Evolutionary conservation across 2,888 invertebrate species (phyloP).

Genomic region (Salpingus planirostris): DNA sequence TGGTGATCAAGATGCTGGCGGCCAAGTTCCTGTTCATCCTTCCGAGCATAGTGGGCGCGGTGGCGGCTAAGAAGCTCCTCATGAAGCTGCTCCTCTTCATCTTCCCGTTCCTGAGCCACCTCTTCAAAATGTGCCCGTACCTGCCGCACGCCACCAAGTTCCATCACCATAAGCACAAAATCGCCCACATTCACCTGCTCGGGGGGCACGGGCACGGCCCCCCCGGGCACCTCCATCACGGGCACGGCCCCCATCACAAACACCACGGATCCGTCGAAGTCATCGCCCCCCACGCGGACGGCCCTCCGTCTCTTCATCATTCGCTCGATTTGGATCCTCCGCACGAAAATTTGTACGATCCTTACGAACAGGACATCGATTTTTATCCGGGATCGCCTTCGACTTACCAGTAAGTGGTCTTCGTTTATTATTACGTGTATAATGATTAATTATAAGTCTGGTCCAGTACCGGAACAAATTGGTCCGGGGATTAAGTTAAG

Average conservation of each 20-base stretch:
- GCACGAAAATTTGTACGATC: slow-evolving; percentile 14
- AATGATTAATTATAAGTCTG: no score
- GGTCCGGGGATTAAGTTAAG: no score
- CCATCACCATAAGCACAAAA: slow-evolving; percentile 75
- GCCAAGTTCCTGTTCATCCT: slow-evolving; percentile 71
- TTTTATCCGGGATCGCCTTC: slow-evolving; percentile 15
- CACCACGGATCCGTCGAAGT: slow-evolving; percentile 21
- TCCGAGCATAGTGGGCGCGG: slow-evolving; percentile 69
- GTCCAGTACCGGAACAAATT: no score
- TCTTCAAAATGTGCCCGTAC: slow-evolving; percentile 79
- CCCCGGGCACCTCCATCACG: slow-evolving; percentile 24
- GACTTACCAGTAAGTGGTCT: slow-evolving; percentile 18
- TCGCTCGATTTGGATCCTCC: slow-evolving; percentile 12
- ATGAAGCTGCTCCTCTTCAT: slow-evolving; percentile 72
- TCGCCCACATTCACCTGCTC: slow-evolving; percentile 67
- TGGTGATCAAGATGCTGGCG: slow-evolving; percentile 72
- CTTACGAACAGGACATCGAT: slow-evolving; percentile 17
- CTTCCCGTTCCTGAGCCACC: slow-evolving; percentile 72
- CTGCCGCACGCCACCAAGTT: slow-evolving; percentile 67
- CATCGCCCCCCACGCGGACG: slow-evolving; percentile 19
- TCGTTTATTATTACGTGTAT: no score
- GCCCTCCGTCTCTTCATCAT: slow-evolving; percentile 18
- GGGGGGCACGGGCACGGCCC: slow-evolving; percentile 26
- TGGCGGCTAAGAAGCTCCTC: slow-evolving; percentile 75
- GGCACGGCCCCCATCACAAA: slow-evolving; percentile 19